Evolutionary conservation across 2,113 vertebrate species (phyloP), one percentile per base, ranked within the genome.

Genomic region (Passer montanus): DNA sequence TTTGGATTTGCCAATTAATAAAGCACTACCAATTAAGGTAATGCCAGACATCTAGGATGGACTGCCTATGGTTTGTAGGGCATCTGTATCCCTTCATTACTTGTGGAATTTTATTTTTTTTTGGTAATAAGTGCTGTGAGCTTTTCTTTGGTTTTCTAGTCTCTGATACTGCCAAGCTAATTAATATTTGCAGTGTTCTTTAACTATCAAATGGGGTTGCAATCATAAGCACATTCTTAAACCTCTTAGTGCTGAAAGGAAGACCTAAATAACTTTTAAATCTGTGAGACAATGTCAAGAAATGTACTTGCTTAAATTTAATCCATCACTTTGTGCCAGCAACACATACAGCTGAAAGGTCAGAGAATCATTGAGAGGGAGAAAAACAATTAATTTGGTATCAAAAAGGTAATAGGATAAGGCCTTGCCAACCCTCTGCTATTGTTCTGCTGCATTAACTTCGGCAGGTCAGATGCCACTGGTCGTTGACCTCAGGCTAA

Each of bases 361-460:
- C 98, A 98, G 91, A 68, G 90, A 96, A 95, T 97, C 96, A 95
- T 33, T 83, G 85, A 87, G 93, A 95, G 78, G 74, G 96, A 98
- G 97, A 98, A 97, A 98, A 98, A 98, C 98, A 97, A 98, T 98
- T 98, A 95, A 98, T 98, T 98, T 98, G 97, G 97, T 98, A 97
- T 97, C 94, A 97, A 98, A 97, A 98, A 98, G 97, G 97, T 98
- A 98, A 98, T 98, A 97, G 98, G 97, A 98, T 97, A 97, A 98
- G 96, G 82, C 89, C 95, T 96, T 19, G 26, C 87, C 87, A 93
- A 92, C 95, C 93, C 90, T 90, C 31, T 91, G 72, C 95, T 90
- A 98, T 98, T 98, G 98, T 98, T 97, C 97, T 96, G 95, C 94
- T 41, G 97, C 98, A 98, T 98, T 98, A 98, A 98, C 97, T 98